Conservation (phyloP, 2,888 invertebrate genomes). For the Scrobipalpa atriplicella region DNA sequence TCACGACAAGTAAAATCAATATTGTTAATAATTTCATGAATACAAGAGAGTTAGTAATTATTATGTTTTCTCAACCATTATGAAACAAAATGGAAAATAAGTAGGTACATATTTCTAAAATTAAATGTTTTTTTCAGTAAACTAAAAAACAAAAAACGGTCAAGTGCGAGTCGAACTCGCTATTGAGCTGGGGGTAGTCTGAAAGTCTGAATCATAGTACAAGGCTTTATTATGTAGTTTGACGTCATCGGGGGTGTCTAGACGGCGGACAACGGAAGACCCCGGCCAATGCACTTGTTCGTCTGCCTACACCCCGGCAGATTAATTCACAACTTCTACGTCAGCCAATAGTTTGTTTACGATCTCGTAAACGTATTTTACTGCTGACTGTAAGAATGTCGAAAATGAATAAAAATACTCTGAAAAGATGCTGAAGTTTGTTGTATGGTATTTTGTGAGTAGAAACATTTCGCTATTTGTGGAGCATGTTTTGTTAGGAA, state of each 20-base stretch:
- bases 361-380: slow-evolving; percentile 13
- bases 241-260: slow-evolving; percentile 63
- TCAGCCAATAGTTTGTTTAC: slow-evolving; percentile 6
- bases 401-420: too few species aligned
- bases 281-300: slow-evolving; percentile 52
- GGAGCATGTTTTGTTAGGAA: background rate
- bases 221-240: slow-evolving; percentile 30
- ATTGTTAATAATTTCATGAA: too few species aligned
- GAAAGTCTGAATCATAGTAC: slow-evolving; percentile 2
- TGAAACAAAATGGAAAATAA: too few species aligned
- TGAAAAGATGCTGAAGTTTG: background rate
- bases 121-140: too few species aligned
- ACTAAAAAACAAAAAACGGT: too few species aligned
- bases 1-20: background rate
- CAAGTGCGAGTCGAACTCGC: too few species aligned
- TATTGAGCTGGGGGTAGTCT: too few species aligned
- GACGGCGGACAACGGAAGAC: slow-evolving; percentile 59
- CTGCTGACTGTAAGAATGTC: background rate
- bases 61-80: too few species aligned
- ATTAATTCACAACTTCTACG: slow-evolving; percentile 23
- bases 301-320: slow-evolving; percentile 11
- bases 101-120: too few species aligned
- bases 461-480: background rate
- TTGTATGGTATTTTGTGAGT: background rate
- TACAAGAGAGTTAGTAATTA: too few species aligned